Base-by-base conservation (phyloP, 2,797 vertebrate species). In the Borostomias antarcticus region DNA sequence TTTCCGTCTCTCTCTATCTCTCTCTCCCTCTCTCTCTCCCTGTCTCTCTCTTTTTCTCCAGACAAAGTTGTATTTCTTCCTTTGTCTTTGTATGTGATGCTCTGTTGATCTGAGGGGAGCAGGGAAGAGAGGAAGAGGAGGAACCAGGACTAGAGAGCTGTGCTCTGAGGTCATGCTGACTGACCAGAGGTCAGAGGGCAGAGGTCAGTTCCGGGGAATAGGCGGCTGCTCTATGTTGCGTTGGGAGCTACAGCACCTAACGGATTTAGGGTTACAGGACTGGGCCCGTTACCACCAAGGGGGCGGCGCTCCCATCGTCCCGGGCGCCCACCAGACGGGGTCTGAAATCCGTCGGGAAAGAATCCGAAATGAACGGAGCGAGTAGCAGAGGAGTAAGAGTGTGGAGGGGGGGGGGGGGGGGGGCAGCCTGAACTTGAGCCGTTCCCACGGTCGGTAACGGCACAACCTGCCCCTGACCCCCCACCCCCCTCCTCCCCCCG, bases 361-460 rank as follows among this genome's bases (percentile, higher is more conserved):
- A 17, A 11, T 43, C 2, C 3, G 35, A 43, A 43, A 13, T 4
- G 40, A 17, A 43, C 11, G 17, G 40, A 43, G 40, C 17, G 2
- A 43, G 40, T 17, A 43, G 40, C 3, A 43, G 11, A 43, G 15
- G 40, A n/a, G n/a, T n/a, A n/a, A n/a, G n/a, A n/a, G n/a, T n/a
- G n/a, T n/a, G n/a, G n/a, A n/a, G n/a, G n/a, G n/a, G n/a, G n/a
- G n/a, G 40, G 40, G 13, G 40, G 40, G 47, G 21, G 72, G 64
- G 68, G 70, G 73, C 62, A 76, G 69, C 70, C 69, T 25, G n/a
- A 75, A 82, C 66, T 56, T 25, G 67, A 76, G 70, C 63, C 61
- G 81, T 90, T 92, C 88, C 82, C 89, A 92, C 69, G 84, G 72
- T 76, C 77, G 61, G 78, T 58, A 71, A 81, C 78, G 11, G 5